Conservation (phyloP, 2,113 vertebrate species). For the Lampris megalopsis region DNA sequence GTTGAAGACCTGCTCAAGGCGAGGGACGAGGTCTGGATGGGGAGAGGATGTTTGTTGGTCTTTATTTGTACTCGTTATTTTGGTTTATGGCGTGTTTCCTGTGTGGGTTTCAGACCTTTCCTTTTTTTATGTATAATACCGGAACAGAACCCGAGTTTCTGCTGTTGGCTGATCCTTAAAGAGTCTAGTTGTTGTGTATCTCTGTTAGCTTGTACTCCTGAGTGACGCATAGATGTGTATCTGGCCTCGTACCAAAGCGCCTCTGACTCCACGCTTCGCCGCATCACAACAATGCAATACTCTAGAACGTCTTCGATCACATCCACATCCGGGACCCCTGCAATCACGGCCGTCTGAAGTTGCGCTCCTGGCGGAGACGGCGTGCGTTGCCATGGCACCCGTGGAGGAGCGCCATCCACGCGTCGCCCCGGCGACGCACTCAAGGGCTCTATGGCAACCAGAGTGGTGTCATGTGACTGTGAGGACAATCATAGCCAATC, state of each 20-base stretch:
- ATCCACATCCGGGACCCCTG: slow-evolving; percentile 77
- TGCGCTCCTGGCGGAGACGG: slow-evolving; percentile 58
- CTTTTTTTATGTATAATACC: slow-evolving; percentile 52
- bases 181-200: slow-evolving; percentile 62
- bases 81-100: slow-evolving; percentile 60
- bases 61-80: slow-evolving; percentile 39
- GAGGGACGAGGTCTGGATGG: slow-evolving; percentile 46
- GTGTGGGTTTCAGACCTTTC: slow-evolving; percentile 32
- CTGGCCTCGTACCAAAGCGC: slow-evolving; percentile 81
- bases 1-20: slow-evolving; percentile 39
- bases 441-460: slow-evolving; percentile 80
- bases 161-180: slow-evolving; percentile 64
- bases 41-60: slow-evolving; percentile 49
- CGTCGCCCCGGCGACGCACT: slow-evolving; percentile 79
- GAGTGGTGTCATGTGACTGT: slow-evolving; percentile 80
- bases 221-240: slow-evolving; percentile 78
- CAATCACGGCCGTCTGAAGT: slow-evolving; percentile 74
- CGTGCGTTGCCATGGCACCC: slow-evolving; percentile 73
- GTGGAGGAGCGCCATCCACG: slow-evolving; percentile 63
- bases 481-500: slow-evolving; percentile 86
- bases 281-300: slow-evolving; percentile 64
- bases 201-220: slow-evolving; percentile 62
- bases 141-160: slow-evolving; percentile 73
- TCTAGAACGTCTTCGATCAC: slow-evolving; percentile 72
- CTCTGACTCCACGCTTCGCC: slow-evolving; percentile 70